Evolutionary conservation across 2,113 vertebrate genomes (phyloP).

Genomic region (Mirounga angustirostris): DNA sequence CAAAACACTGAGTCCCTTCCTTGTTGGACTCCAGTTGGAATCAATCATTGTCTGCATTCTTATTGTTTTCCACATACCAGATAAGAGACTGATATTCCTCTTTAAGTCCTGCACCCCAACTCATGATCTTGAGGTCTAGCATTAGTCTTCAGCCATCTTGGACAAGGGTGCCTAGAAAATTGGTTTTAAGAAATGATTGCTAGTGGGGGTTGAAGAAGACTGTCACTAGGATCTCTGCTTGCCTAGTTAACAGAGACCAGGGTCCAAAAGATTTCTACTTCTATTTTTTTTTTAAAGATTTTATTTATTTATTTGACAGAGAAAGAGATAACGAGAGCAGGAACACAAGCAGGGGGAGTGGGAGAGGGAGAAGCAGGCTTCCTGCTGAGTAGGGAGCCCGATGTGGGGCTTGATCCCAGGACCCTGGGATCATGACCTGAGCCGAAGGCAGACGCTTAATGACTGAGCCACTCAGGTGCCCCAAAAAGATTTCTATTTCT

Average conservation of each 20-base stretch:
- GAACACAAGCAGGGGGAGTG: too few species aligned
- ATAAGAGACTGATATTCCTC: slow-evolving; percentile 95
- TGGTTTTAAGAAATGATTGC: slow-evolving; percentile 31
- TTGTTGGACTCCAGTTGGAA: slow-evolving; percentile 95
- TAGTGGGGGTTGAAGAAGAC: neutral
- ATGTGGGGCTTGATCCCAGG: too few species aligned
- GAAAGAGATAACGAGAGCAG: too few species aligned
- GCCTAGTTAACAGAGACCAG: neutral
- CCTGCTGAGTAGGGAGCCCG: too few species aligned
- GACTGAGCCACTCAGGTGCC: too few species aligned
- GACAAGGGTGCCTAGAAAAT: neutral
- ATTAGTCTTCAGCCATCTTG: slow-evolving; percentile 87
- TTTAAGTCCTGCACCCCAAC: slow-evolving; percentile 93
- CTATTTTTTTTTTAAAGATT: too few species aligned
- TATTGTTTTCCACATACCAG: slow-evolving; percentile 95
- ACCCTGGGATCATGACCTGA: too few species aligned
- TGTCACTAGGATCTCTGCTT: neutral
- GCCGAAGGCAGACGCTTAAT: too few species aligned
- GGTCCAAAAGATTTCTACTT: neutral
- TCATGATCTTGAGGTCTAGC: slow-evolving; percentile 93
- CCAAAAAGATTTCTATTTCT: neutral
- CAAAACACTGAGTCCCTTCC: slow-evolving; percentile 96
- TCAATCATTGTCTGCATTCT: slow-evolving; percentile 95
- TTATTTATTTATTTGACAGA: too few species aligned
- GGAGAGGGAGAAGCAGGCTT: too few species aligned